Evolutionary conservation across 2,797 vertebrate species (phyloP), one percentile per base, ranked within the genome.

Genomic region (Phataginus tetradactyla): DNA sequence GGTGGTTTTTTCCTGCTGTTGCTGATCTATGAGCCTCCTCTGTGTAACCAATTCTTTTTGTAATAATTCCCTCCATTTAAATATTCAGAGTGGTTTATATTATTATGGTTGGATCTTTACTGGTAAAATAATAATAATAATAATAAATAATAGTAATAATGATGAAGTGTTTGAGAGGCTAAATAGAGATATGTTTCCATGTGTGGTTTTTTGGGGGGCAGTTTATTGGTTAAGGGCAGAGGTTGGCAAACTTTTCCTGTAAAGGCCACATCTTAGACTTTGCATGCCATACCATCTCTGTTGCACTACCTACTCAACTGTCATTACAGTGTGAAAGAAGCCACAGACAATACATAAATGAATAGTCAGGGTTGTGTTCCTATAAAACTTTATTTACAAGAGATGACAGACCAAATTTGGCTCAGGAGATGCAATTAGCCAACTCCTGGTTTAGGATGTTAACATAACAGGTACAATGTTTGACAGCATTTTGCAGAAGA

Each of bases 331-430:
- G 32, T 90, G 13, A 95, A 63, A 80, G 20, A 92, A 81, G 53
- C 51, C 69, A 71, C 2, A 75, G 45, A 68, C 32, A 85, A 49
- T 61, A 69, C 32, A 23, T 79, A 91, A 91, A 64, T 64, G 55
- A 87, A 88, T 51, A 21, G 4, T 27, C 64, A 86, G 49, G 51
- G 57, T 53, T 79, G 21, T 90, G 79, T 86, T 86, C 39, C 77
- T 93, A 69, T 66, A 59, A 77, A 91, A 66, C 21, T 42, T 68
- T 91, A 84, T 80, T 96, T 90, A 57, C n/a, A 81, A 68, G 29
- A 89, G 25, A 8, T n/a, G 3, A 64, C 39, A 29, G 34, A 11
- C 59, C 29, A 74, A 27, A 86, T 90, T 90, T 81, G 42, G 18
- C 34, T 7, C 9, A 42, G n/a, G 55, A 49, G 39, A 15, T 68